Conservation (phyloP, 30 jellyfish, hydroid and myxozoan genomes). For the Sanderia malayensis region DNA sequence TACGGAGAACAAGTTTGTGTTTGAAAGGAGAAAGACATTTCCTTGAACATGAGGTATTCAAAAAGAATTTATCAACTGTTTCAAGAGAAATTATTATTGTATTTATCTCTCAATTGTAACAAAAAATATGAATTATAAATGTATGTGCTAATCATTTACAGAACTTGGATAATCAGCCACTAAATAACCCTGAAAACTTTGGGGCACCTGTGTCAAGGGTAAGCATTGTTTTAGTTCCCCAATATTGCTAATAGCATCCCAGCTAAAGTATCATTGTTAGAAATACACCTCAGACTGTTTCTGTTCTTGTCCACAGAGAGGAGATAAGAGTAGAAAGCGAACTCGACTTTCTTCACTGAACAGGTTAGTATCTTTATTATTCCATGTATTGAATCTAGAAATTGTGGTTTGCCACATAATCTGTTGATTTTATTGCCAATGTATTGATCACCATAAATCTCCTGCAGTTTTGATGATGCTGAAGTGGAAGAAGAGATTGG, state of each 20-base stretch:
- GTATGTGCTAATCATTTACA: too few species aligned
- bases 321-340: slow-evolving; percentile 76
- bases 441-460: too few species aligned
- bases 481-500: slow-evolving; percentile 70
- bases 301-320: slow-evolving; percentile 15
- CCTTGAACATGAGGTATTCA: slow-evolving; percentile 98
- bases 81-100: too few species aligned
- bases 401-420: too few species aligned
- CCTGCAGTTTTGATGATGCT: slow-evolving; percentile 22
- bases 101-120: neutral
- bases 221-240: too few species aligned
- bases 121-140: too few species aligned
- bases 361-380: slow-evolving; percentile 46
- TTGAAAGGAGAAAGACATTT: slow-evolving; percentile 97
- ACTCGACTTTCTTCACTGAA: slow-evolving; percentile 63
- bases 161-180: slow-evolving; percentile 86
- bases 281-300: neutral
- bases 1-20: slow-evolving; percentile 89
- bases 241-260: too few species aligned
- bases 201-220: slow-evolving; percentile 83
- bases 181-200: slow-evolving; percentile 94
- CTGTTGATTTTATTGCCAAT: too few species aligned
- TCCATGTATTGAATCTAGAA: too few species aligned
- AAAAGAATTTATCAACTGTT: too few species aligned
- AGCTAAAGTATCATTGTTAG: too few species aligned